Evolutionary conservation across 64 coral and sea anemone genomes (phyloP).

Genomic region (Cladopsammia gracilis): DNA sequence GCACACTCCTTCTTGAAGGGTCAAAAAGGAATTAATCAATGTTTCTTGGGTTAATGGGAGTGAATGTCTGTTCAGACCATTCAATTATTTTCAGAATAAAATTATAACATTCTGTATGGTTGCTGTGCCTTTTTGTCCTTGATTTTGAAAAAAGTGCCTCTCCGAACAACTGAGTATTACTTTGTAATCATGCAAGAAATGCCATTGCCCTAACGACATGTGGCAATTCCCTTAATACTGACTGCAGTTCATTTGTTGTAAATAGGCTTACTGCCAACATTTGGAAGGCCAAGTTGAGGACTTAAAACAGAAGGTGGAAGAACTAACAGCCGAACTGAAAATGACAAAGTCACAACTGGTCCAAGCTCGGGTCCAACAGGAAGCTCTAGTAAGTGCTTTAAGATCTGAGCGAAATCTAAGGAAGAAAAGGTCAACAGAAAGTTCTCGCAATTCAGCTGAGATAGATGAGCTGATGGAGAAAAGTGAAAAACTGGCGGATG

Average conservation of each 20-base stretch:
- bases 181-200: neutral
- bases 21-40: too few species aligned
- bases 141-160: too few species aligned
- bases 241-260: neutral
- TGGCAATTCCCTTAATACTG: neutral
- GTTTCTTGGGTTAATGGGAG: too few species aligned
- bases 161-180: too few species aligned
- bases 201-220: neutral
- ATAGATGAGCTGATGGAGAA: slow-evolving; percentile 7
- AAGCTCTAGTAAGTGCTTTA: slow-evolving; percentile 83
- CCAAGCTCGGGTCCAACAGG: slow-evolving; percentile 89
- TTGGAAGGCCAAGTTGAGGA: slow-evolving; percentile 85
- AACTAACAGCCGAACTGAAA: slow-evolving; percentile 79
- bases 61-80: too few species aligned
- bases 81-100: too few species aligned
- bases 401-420: slow-evolving; percentile 66
- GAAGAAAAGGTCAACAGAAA: slow-evolving; percentile 23
- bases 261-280: slow-evolving; percentile 89
- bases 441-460: neutral
- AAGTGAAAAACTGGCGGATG: slow-evolving; percentile 46
- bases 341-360: slow-evolving; percentile 95
- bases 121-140: too few species aligned
- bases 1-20: too few species aligned
- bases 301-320: slow-evolving; percentile 69
- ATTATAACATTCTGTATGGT: too few species aligned